Evolutionary conservation across 2,888 invertebrate species (phyloP).

Genomic region (Drosophila borborema): DNA sequence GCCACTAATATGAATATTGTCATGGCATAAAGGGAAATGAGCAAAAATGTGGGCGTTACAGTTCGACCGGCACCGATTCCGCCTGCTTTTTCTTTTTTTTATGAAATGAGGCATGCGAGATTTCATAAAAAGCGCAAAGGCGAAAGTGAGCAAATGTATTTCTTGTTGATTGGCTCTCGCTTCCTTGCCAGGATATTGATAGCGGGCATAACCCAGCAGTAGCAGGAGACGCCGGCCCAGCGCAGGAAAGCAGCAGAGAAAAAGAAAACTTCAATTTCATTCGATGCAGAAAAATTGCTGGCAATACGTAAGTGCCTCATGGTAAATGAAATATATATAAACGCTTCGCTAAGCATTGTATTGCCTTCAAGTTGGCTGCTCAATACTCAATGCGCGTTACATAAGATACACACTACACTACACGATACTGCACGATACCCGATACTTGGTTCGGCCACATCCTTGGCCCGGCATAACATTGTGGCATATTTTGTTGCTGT

Average conservation of each 20-base stretch:
- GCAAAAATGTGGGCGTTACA: slow-evolving; percentile 55
- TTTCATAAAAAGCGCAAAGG: slow-evolving; percentile 69
- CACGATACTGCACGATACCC: not conserved
- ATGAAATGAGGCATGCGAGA: slow-evolving; percentile 72
- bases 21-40: slow-evolving; percentile 71
- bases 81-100: slow-evolving; percentile 36
- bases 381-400: slow-evolving; percentile 9
- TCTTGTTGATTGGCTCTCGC: slow-evolving; percentile 72
- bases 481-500: slow-evolving; percentile 21
- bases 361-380: slow-evolving; percentile 42
- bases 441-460: not conserved
- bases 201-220: not conserved
- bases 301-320: slow-evolving; percentile 78
- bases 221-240: slow-evolving; percentile 5
- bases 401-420: slow-evolving; percentile 12
- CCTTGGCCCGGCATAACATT: slow-evolving; percentile 23
- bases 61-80: not conserved
- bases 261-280: slow-evolving; percentile 70
- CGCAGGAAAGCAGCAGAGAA: slow-evolving; percentile 6
- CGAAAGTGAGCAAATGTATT: slow-evolving; percentile 70
- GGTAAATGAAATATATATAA: slow-evolving; percentile 77
- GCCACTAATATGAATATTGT: slow-evolving; percentile 80
- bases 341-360: slow-evolving; percentile 67
- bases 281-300: slow-evolving; percentile 78
- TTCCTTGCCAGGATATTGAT: slow-evolving; percentile 66